A percentile compares a stretch with the other conserved stretches of the same genome.
These are phyloP conservation scores for Eutolmus rufibarbis DNA, from an alignment of 2,888 invertebrate genomes.

Conservation along the genomic window DNA sequence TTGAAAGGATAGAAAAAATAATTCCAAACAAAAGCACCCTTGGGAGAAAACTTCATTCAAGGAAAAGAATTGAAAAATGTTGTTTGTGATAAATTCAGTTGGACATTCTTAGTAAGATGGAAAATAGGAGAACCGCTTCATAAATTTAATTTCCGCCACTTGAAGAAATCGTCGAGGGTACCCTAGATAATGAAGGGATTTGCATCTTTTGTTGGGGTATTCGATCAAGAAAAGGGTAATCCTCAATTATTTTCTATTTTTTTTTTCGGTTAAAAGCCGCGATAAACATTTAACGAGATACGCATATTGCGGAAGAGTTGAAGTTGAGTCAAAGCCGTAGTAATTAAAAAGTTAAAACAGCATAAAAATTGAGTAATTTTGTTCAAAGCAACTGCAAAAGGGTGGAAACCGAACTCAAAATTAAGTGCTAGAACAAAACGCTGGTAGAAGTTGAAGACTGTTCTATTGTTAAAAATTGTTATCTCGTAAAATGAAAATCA, in stretches of 20 bases:
- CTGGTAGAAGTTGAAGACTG: background rate
- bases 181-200: background rate
- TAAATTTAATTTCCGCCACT: background rate
- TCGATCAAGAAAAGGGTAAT: background rate
- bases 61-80: background rate
- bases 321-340: background rate
- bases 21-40: background rate
- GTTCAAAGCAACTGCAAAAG: background rate
- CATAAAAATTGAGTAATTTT: background rate
- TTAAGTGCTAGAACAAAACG: background rate
- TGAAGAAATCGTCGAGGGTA: background rate
- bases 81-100: background rate
- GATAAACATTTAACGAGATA: background rate
- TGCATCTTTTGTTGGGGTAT: background rate
- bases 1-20: background rate
- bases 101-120: background rate
- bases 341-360: background rate
- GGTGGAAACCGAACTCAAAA: background rate
- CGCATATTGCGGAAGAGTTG: background rate
- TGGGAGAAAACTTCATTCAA: background rate
- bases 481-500: background rate
- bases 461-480: background rate
- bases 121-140: background rate
- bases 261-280: background rate
- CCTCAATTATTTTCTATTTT: background rate